phyloP scores from a whole-genome alignment of 2,797 vertebrate genomes.

The Myotis findleyi region DNA sequence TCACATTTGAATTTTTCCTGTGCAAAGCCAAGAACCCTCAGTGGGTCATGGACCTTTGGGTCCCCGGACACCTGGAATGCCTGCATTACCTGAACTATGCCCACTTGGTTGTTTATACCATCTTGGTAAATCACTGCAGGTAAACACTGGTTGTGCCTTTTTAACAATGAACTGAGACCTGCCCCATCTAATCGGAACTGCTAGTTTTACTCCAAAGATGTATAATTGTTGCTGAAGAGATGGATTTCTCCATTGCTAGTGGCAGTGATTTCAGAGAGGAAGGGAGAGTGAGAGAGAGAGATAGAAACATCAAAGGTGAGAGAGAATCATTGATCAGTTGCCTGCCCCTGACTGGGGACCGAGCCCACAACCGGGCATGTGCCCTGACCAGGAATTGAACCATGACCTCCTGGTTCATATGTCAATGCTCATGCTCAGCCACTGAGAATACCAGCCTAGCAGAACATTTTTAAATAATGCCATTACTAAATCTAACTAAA shows the following conservation, averaged over 20 bases:
- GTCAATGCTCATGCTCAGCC: no score
- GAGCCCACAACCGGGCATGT: no score
- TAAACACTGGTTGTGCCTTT: background rate
- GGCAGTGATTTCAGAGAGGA: no score
- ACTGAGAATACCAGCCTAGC: no score
- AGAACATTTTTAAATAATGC: background rate
- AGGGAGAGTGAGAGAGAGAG: no score
- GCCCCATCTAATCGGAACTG: background rate
- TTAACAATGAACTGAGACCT: background rate
- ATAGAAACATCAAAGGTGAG: no score
- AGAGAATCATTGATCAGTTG: no score
- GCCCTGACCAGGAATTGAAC: no score
- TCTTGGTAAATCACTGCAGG: background rate
- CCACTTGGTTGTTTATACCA: background rate
- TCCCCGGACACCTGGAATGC: background rate
- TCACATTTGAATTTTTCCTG: background rate
- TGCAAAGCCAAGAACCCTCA: background rate
- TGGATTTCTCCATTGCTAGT: no score
- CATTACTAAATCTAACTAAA: background rate
- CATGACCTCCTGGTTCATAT: no score
- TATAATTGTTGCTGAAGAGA: slow-evolving; percentile 64
- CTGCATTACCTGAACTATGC: background rate
- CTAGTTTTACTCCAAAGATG: slow-evolving; percentile 90
- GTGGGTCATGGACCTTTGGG: background rate
- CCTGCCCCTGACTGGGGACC: no score